phyloP scores from a whole-genome alignment of 2,113 vertebrate species.

The Myrmecophaga tridactyla region DNA sequence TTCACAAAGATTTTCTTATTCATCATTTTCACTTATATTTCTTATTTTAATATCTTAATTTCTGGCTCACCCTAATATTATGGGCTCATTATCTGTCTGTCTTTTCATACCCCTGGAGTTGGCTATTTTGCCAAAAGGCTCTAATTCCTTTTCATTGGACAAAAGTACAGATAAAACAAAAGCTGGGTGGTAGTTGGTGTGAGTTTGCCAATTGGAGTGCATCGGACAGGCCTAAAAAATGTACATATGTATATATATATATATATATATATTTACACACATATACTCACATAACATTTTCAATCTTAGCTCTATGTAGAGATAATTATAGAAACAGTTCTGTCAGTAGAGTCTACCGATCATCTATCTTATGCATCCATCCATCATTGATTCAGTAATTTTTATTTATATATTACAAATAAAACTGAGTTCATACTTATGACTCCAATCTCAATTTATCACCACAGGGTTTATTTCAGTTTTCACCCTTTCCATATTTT shows the following conservation, averaged over 20 bases:
- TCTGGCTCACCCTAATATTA: not conserved
- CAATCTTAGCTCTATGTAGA: not conserved
- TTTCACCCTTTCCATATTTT: not conserved
- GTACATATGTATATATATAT: accelerated
- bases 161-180: not conserved
- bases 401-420: not conserved
- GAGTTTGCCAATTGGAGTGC: not conserved
- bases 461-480: not conserved
- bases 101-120: not conserved
- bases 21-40: not conserved
- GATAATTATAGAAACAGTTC: not conserved
- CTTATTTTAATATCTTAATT: not conserved
- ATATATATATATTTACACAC: too few species aligned
- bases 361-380: not conserved
- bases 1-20: not conserved
- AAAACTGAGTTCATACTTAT: not conserved
- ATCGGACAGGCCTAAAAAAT: not conserved
- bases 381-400: not conserved
- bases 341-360: not conserved
- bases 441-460: not conserved
- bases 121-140: not conserved
- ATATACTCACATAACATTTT: too few species aligned
- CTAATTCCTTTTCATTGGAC: not conserved
- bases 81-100: not conserved
- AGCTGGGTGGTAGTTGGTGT: not conserved